phyloP scores from a whole-genome alignment of 1,140 invertebrate species.

The Brachionus asplanchnoidis region DNA sequence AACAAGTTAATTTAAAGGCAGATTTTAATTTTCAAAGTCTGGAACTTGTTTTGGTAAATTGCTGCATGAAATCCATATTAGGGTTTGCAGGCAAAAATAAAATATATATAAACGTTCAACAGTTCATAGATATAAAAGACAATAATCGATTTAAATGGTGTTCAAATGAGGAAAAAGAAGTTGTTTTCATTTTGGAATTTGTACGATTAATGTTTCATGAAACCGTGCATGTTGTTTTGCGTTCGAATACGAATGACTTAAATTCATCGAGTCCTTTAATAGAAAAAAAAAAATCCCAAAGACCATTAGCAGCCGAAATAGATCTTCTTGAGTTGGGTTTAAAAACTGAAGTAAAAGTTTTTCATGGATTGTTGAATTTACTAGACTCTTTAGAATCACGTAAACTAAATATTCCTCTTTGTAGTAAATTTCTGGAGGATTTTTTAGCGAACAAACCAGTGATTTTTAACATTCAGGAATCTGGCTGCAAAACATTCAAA shows the following conservation, averaged over 20 bases:
- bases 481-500: neutral
- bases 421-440: neutral
- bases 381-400: neutral
- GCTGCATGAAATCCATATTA: neutral
- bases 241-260: neutral
- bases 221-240: neutral
- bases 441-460: neutral
- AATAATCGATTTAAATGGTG: neutral
- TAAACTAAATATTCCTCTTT: neutral
- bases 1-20: neutral
- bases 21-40: neutral
- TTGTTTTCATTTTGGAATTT: slow-evolving; percentile 13
- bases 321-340: neutral
- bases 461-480: neutral
- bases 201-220: slow-evolving; percentile 6
- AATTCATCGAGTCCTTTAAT: neutral
- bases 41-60: neutral
- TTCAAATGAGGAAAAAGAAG: neutral
- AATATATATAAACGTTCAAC: slow-evolving; percentile 2
- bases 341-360: neutral
- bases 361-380: neutral
- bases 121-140: neutral
- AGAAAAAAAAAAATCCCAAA: neutral
- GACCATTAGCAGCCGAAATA: neutral
- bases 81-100: slow-evolving; percentile 29